phyloP scores from a whole-genome alignment of 2,888 invertebrate species.

The Toxonevra muliebris region DNA sequence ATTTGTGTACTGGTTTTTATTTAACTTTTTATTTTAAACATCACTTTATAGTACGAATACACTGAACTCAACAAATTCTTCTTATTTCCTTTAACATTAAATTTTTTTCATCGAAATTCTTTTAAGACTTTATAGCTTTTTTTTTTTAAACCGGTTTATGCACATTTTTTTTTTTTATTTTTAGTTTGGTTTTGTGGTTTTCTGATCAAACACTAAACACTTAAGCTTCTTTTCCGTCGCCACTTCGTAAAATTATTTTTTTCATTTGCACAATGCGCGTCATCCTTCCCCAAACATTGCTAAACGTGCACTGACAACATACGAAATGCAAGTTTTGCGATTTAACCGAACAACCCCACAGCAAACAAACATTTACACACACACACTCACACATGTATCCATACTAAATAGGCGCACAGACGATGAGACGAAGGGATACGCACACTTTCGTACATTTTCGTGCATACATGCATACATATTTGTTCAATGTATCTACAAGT shows the following conservation, averaged over 20 bases:
- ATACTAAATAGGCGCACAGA: too few species aligned
- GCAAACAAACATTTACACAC: background rate
- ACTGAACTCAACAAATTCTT: too few species aligned
- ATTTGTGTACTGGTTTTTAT: background rate
- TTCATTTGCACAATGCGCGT: too few species aligned
- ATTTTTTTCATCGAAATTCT: too few species aligned
- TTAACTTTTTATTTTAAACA: too few species aligned
- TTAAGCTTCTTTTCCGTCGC: constrained; percentile 6
- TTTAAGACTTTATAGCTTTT: background rate
- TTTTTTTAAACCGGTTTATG: constrained; percentile 1
- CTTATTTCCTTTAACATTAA: too few species aligned
- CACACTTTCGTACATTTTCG: too few species aligned
- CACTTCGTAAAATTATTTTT: constrained; percentile 8
- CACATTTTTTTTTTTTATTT: background rate
- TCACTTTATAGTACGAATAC: too few species aligned
- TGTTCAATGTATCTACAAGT: too few species aligned
- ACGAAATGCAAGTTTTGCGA: constrained; percentile 26
- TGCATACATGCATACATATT: too few species aligned
- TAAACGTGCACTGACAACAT: constrained; percentile 25
- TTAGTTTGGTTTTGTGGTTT: background rate
- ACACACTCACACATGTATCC: too few species aligned
- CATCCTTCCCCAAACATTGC: constrained; percentile 18
- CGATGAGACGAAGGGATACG: too few species aligned
- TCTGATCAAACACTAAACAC: background rate
- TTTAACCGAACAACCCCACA: constrained; percentile 27